Evolutionary conservation across 2,113 vertebrate genomes (phyloP).

Genomic region (Neodon shergylaensis): DNA sequence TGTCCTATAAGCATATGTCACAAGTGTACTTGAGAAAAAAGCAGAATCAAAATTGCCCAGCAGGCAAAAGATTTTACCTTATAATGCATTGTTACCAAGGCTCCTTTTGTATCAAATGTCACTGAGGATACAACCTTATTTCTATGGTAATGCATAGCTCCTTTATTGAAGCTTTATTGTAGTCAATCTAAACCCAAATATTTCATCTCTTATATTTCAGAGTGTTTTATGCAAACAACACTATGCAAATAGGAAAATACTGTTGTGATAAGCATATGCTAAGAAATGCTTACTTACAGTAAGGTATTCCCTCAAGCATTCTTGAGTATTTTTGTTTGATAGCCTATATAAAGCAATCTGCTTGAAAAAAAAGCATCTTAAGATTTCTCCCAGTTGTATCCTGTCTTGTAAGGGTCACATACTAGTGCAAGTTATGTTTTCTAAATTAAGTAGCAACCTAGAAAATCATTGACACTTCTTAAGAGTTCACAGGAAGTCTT

Average conservation of each 20-base stretch:
- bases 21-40: neutral
- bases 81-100: constrained; percentile 48
- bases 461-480: neutral
- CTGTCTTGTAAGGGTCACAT: neutral
- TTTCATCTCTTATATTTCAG: constrained; percentile 60
- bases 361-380: constrained; percentile 10
- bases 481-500: neutral
- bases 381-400: neutral
- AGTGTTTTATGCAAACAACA: constrained; percentile 48
- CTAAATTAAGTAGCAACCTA: constrained; percentile 30
- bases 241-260: constrained; percentile 45
- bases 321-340: neutral
- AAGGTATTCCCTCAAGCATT: neutral
- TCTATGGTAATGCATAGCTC: constrained; percentile 74
- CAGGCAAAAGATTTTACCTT: constrained; percentile 1
- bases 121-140: constrained; percentile 59
- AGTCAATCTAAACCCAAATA: constrained; percentile 60
- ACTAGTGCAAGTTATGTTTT: neutral
- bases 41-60: constrained; percentile 14
- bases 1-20: neutral
- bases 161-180: constrained; percentile 10
- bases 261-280: neutral
- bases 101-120: constrained; percentile 71
- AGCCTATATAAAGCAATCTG: neutral
- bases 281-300: constrained; percentile 3